Percentiles rank a stretch among this genome's conserved stretches.
Conservation (phyloP, 2,888 invertebrate genomes). For the Spodoptera picta region DNA sequence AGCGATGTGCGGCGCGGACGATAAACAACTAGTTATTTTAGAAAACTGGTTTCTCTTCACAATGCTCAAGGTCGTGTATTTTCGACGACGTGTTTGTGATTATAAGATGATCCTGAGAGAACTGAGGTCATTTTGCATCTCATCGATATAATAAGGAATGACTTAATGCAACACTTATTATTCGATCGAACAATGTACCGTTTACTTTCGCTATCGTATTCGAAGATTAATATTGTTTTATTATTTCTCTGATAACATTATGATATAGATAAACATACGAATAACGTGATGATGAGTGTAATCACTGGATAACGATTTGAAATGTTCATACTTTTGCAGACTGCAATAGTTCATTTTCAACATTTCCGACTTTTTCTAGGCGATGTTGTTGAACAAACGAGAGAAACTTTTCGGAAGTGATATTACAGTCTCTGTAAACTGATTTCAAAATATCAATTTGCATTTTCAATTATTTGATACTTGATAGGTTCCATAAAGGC, state of each 20-base stretch:
- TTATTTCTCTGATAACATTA: slow-evolving; percentile 29
- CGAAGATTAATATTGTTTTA: slow-evolving; percentile 17
- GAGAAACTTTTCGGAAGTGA: slow-evolving; percentile 9
- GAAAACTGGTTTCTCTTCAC: slow-evolving; percentile 66
- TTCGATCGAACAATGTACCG: slow-evolving; percentile 52
- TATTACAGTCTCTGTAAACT: neutral
- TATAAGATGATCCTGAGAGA: slow-evolving; percentile 60
- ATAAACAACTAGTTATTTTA: slow-evolving; percentile 45
- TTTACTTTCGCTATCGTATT: slow-evolving; percentile 42
- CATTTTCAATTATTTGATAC: slow-evolving; percentile 5
- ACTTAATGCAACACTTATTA: slow-evolving; percentile 66
- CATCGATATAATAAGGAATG: slow-evolving; percentile 76
- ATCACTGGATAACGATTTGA: slow-evolving; percentile 30
- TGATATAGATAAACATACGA: slow-evolving; percentile 7
- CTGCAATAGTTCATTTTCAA: slow-evolving; percentile 27
- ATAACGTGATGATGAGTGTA: slow-evolving; percentile 10
- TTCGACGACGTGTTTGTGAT: slow-evolving; percentile 60
- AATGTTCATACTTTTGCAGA: slow-evolving; percentile 8
- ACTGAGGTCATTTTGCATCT: slow-evolving; percentile 73
- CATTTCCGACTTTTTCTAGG: slow-evolving; percentile 11
- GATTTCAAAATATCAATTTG: neutral
- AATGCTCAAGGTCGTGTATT: slow-evolving; percentile 65
- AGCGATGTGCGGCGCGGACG: slow-evolving; percentile 45
- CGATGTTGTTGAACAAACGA: no score
- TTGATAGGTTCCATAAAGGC: slow-evolving; percentile 16